Evolutionary conservation across 2,797 vertebrate genomes (phyloP), one percentile per base, ranked within the genome.

Genomic region (Vireo griseus): DNA sequence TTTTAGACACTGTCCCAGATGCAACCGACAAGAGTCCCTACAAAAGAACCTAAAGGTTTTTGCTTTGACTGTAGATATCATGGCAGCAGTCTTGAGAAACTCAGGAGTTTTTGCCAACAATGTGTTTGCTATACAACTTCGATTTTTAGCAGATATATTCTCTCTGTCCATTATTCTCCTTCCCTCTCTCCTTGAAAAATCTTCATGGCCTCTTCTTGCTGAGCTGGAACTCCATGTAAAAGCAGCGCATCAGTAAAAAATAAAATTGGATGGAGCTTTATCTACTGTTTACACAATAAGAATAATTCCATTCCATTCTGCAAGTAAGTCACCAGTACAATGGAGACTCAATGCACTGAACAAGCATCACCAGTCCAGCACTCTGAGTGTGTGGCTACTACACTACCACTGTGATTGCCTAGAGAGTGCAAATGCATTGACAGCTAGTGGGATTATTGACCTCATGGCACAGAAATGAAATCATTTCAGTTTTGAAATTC

Each of bases 381-480:
- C 12, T 77, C 29, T 24, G 15, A 77, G 54, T 35, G 13, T 42
- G 45, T 25, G 75, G 79, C 76, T 92, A 39, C 92, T 79, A 86
- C 76, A 45, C 9, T 67, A 81, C 37, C n/a, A 79, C 26, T 16
- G 19, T 35, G 55, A 45, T 67, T 57, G 42, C 42, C 83, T 61
- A 68, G 72, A 59, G 57, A 95, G 55, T n/a, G 84, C 35, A 90
- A 88, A 94, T 75, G 50, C 40, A 93, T 90, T 84, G 92, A 92
- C 37, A 92, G 85, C 57, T 96, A 87, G 89, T n/a, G 72, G 77
- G 21, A 88, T 82, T 91, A 94, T 68, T 97, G 94, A 94, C 82
- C 52, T 96, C 39, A 73, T 4, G 28, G 45, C 83, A 81, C 29
- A 77, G 71, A 88, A 73, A 84, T 71, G 21, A 91, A 96, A 80